These are phyloP conservation scores for Alethe castanea DNA, from an alignment of 2,113 vertebrate species.

Conservation along the genomic window DNA sequence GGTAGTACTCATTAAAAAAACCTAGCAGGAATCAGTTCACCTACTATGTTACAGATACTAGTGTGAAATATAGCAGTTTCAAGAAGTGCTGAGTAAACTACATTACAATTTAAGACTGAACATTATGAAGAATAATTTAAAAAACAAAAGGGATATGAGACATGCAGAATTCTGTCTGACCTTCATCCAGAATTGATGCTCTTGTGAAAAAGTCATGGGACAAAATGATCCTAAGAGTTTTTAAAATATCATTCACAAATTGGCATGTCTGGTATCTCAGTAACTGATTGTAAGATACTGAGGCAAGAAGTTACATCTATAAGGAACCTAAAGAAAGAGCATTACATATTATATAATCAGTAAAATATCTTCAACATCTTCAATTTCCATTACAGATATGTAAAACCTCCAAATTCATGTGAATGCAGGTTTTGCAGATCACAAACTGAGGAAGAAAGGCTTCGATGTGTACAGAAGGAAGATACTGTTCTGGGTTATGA, in stretches of 20 bases:
- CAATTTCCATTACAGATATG: neutral
- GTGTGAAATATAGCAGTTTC: neutral
- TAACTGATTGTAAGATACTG: neutral
- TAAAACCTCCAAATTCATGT: neutral
- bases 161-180: neutral
- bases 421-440: neutral
- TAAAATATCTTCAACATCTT: neutral
- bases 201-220: neutral
- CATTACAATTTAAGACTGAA: neutral
- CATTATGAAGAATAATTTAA: neutral
- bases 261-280: neutral
- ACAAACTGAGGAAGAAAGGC: neutral
- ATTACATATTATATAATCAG: neutral
- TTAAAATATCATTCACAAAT: neutral
- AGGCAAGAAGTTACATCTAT: neutral
- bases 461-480: neutral
- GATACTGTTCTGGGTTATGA: neutral
- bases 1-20: neutral
- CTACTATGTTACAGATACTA: neutral
- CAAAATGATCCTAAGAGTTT: neutral
- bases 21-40: neutral
- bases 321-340: neutral
- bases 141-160: neutral
- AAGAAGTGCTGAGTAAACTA: slow-evolving; percentile 21
- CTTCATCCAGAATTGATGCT: neutral